Conservation (phyloP, 2,888 invertebrate genomes). For the Tenodera sinensis region DNA sequence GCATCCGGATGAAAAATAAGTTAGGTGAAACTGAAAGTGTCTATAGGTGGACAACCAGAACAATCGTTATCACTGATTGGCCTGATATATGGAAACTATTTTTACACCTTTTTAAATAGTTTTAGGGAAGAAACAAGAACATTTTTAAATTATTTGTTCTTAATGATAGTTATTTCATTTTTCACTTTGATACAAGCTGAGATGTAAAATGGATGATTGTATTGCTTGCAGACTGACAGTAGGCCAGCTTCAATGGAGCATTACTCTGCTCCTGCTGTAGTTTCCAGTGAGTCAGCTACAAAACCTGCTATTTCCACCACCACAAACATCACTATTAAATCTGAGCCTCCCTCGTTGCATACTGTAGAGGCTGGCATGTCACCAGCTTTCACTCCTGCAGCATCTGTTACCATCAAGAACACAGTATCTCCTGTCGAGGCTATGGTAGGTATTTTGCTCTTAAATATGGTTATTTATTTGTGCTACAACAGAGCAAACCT, state of each 20-base stretch:
- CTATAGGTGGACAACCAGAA: no score
- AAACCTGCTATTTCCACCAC: constrained; percentile 17
- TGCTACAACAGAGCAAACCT: no score
- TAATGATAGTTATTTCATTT: no score
- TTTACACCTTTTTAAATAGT: no score
- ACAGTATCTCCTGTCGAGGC: constrained; percentile 9
- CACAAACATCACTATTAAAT: constrained; percentile 14
- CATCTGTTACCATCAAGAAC: background rate
- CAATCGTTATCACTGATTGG: no score
- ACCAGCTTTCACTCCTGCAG: background rate
- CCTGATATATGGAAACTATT: no score
- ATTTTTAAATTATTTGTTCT: no score
- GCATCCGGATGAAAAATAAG: no score
- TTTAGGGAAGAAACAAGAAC: no score
- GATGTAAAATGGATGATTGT: background rate
- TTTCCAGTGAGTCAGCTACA: constrained; percentile 5
- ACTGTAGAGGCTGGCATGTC: constrained; percentile 16
- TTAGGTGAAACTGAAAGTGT: no score
- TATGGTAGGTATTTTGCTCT: background rate
- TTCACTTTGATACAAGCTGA: no score
- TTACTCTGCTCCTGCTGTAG: constrained; percentile 21
- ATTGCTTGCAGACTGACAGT: constrained; percentile 16
- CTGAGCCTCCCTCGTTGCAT: constrained; percentile 14
- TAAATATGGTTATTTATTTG: background rate
- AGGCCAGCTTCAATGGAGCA: constrained; percentile 26